Evolutionary conservation across 1,140 invertebrate species (phyloP), one percentile per base, ranked within the genome.

Genomic region (Drosophila ficusphila): DNA sequence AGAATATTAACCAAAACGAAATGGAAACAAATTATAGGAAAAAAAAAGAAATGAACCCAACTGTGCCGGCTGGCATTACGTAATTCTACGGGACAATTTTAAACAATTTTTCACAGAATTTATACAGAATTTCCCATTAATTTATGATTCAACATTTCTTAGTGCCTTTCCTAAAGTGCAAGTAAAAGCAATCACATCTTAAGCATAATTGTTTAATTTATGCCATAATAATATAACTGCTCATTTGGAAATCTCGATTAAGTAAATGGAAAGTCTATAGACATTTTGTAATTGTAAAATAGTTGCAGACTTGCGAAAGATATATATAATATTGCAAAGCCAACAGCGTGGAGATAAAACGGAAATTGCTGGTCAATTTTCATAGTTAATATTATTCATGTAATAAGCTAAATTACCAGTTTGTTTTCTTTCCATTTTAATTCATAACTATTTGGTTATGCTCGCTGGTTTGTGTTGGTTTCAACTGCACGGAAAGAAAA

Each of bases 371-470:
- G 21, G 16, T 16, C 29, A 60, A 64, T 64, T 64, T 64, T 33
- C 23, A 60, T 64, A 21, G 44, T 61, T 64, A 46, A 60, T 60
- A 25, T 16, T 9, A 38, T 53, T 7, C 53, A 64, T 56, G 53
- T 60, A 60, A 60, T 46, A 64, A 62, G 39, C 27, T 5, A 61
- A 64, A 64, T 64, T 61, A 64, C 54, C n/a, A 23, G 12, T 29
- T 44, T 44, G 60, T 58, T 41, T 58, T 41, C 16, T 21, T 42
- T 34, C 7, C 21, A 25, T 18, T 57, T 25, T 36, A 57, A 46
- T 64, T 58, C 38, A 62, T 62, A 62, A 62, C 23, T 18, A 64
- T 64, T 44, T 58, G 38, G 41, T 46, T 64, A 64, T 61, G 54
- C 54, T 25, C 8, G 21, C n/a, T 23, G 51, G 25, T 7, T 57